Percentiles rank a stretch among this genome's conserved stretches.
Evolutionary conservation across 2,797 vertebrate genomes (phyloP).

Genomic region (Pipistrellus nathusii): DNA sequence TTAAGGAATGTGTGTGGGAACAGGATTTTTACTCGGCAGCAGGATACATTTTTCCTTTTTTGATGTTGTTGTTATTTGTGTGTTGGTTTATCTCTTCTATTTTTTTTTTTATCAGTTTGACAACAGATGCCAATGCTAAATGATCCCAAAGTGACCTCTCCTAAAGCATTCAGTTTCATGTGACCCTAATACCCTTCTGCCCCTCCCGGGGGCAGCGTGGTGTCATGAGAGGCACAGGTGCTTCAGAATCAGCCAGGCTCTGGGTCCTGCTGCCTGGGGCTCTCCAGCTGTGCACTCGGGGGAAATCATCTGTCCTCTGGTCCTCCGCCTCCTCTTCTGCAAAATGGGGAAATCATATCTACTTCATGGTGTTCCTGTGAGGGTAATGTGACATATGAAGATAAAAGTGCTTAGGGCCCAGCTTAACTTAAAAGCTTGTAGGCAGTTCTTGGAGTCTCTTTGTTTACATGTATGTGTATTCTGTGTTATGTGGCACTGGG

Average conservation of each 20-base stretch:
- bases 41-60: not conserved
- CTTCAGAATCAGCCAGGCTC: not conserved
- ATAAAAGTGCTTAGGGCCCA: not conserved
- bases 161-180: not conserved
- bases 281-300: not conserved
- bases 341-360: not conserved
- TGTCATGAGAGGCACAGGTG: not conserved
- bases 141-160: slow-evolving; percentile 10
- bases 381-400: not conserved
- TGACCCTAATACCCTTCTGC: not conserved
- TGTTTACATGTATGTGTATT: not conserved
- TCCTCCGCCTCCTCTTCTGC: not conserved
- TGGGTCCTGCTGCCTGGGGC: not conserved
- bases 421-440: not conserved
- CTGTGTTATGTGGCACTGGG: not conserved
- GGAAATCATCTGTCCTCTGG: not conserved
- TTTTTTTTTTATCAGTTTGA: slow-evolving; percentile 47
- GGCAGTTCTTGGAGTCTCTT: not conserved
- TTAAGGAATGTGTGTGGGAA: slow-evolving; percentile 21
- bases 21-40: slow-evolving; percentile 18
- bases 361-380: not conserved
- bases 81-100: not conserved
- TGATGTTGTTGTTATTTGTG: too few relatives aligned
- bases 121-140: slow-evolving; percentile 13
- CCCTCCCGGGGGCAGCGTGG: not conserved